A percentile compares a stretch with the other conserved stretches of the same genome.
These are phyloP conservation scores for Mallotus villosus DNA, from an alignment of 2,797 vertebrate genomes.

Conservation along the genomic window DNA sequence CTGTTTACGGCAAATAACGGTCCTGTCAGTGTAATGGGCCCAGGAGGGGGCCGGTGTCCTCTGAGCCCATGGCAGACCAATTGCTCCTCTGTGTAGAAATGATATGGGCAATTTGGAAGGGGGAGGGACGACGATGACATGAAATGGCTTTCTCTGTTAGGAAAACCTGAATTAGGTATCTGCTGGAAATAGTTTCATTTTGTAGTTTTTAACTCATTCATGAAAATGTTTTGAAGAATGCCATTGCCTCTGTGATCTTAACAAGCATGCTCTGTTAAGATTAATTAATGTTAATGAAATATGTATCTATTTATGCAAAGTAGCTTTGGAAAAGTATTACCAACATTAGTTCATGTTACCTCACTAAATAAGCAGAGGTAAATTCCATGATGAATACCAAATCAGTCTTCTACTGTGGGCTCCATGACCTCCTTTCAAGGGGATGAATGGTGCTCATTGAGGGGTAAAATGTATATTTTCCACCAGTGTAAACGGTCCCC, in stretches of 20 bases:
- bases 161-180: not conserved
- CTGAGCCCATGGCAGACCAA: slow-evolving; percentile 93
- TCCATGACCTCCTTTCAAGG: slow-evolving; percentile 1
- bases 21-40: slow-evolving; percentile 91
- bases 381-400: not conserved
- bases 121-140: slow-evolving; percentile 46
- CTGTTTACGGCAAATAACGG: slow-evolving; percentile 87
- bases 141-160: slow-evolving; percentile 53
- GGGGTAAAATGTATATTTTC: slow-evolving; percentile 17
- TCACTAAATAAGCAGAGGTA: not conserved
- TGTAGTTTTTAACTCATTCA: slow-evolving; percentile 55
- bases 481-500: slow-evolving; percentile 15
- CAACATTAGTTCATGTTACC: not conserved
- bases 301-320: no score
- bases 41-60: slow-evolving; percentile 77
- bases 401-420: not conserved
- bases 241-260: not conserved
- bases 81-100: slow-evolving; percentile 87
- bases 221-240: slow-evolving; percentile 30
- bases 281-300: no score
- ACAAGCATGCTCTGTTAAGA: no score
- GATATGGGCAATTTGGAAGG: slow-evolving; percentile 87
- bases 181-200: not conserved
- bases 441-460: slow-evolving; percentile 23
- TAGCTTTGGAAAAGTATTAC: no score